Conservation (phyloP, 92 coral and sea anemone species). For the Heteractis magnifica region DNA sequence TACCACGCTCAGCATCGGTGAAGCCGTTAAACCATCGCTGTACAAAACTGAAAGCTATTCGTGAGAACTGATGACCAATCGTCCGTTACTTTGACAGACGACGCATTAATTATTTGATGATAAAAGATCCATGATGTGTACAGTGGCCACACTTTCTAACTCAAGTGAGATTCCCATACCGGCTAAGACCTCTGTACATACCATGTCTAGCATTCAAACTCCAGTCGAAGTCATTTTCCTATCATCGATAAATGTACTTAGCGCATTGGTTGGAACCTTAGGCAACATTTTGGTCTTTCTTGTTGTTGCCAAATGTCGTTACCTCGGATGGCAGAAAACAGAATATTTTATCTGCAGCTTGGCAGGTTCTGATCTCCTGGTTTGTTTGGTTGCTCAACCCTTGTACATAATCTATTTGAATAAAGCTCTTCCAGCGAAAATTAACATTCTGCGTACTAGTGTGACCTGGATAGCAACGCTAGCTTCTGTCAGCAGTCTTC, state of each 20-base stretch:
- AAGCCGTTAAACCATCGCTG: not conserved
- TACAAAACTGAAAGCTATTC: not conserved
- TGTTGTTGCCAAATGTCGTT: slow-evolving; percentile 69
- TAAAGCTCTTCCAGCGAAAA: slow-evolving; percentile 30
- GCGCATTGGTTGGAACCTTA: slow-evolving; percentile 54
- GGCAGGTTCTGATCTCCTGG: slow-evolving; percentile 70
- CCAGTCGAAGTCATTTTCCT: slow-evolving; percentile 16
- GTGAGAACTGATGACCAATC: not conserved
- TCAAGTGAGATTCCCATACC: slow-evolving; percentile 17
- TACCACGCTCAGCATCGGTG: not conserved
- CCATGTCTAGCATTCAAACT: slow-evolving; percentile 1
- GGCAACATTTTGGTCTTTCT: slow-evolving; percentile 71
- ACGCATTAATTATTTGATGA: not conserved
- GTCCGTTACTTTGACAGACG: not conserved
- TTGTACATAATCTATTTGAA: slow-evolving; percentile 54
- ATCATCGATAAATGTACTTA: slow-evolving; percentile 23
- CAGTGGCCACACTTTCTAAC: slow-evolving; percentile 6
- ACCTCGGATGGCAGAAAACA: slow-evolving; percentile 69
- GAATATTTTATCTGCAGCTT: slow-evolving; percentile 71
- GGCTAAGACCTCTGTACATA: not conserved
- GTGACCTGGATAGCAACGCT: slow-evolving; percentile 72
- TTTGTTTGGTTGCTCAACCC: slow-evolving; percentile 67
- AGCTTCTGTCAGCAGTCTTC: slow-evolving; percentile 64
- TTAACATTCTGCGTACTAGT: slow-evolving; percentile 45
- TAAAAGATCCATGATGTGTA: not conserved